phyloP scores from a whole-genome alignment of 2,113 vertebrate genomes.

The Syngnathus floridae region DNA sequence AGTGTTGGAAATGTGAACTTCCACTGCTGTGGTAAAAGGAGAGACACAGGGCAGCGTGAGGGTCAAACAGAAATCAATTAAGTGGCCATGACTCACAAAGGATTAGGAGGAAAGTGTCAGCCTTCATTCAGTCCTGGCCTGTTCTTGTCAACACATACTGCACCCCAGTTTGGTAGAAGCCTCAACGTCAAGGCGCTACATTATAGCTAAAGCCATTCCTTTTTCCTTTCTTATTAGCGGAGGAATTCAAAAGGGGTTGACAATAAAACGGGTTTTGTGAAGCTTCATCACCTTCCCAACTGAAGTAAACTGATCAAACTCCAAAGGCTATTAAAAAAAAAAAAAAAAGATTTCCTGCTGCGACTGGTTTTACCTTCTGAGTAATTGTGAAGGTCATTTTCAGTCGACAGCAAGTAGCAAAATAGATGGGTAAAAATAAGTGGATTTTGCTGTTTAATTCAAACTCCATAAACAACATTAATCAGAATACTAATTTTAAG shows the following conservation, averaged over 20 bases:
- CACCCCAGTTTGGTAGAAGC: constrained; percentile 31
- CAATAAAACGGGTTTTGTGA: neutral
- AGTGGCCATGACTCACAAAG: constrained; percentile 45
- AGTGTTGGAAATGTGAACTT: neutral
- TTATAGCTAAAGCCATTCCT: constrained; percentile 33
- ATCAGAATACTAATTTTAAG: too few species aligned
- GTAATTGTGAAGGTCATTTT: too few species aligned
- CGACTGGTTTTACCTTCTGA: neutral
- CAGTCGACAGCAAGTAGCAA: too few species aligned
- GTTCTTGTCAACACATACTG: constrained; percentile 51
- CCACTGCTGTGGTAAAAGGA: constrained; percentile 7
- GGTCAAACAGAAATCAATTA: constrained; percentile 54
- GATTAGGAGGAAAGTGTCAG: constrained; percentile 44
- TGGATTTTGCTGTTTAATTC: constrained; percentile 5
- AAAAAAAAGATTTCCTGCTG: constrained; percentile 3
- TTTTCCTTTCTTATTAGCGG: constrained; percentile 44
- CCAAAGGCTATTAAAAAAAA: neutral
- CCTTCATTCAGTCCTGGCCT: constrained; percentile 42
- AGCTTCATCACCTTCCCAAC: constrained; percentile 1
- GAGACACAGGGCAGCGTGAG: constrained; percentile 20
- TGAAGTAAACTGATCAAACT: constrained; percentile 22
- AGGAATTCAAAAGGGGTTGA: constrained; percentile 22
- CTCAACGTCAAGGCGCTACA: constrained; percentile 17
- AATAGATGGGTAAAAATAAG: neutral
- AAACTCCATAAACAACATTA: neutral